phyloP scores from a whole-genome alignment of 2,888 invertebrate species.

The Lycophotia porphyrea region DNA sequence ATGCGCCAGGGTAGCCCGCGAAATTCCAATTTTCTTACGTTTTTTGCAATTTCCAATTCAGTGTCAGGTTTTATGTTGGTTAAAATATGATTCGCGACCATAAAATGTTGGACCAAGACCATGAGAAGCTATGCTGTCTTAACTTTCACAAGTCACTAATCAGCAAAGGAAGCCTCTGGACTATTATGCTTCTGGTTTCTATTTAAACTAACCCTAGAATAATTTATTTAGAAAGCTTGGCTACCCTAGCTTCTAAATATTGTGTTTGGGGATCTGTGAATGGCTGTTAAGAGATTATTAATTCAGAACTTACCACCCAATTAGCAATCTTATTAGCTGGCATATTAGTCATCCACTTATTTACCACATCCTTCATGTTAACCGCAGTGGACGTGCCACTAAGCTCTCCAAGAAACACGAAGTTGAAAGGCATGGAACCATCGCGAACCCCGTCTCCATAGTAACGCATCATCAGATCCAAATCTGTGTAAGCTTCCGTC shows the following conservation, averaged over 20 bases:
- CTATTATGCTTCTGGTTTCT: neutral
- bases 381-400: conserved; percentile 85
- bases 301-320: conserved; percentile 91
- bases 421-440: conserved; percentile 92
- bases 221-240: neutral
- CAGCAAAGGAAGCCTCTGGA: neutral
- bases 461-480: conserved; percentile 88
- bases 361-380: conserved; percentile 87
- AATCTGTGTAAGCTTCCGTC: conserved; percentile 91
- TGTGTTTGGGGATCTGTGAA: neutral
- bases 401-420: conserved; percentile 89
- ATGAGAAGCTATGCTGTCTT: neutral
- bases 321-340: conserved; percentile 89
- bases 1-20: neutral
- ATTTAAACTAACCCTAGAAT: neutral
- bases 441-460: conserved; percentile 88
- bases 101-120: neutral
- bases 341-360: conserved; percentile 90
- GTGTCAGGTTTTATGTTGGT: neutral
- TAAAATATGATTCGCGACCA: too few relatives aligned
- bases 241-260: neutral
- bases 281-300: neutral
- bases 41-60: neutral
- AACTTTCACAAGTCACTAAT: neutral
- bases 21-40: neutral